phyloP scores from a whole-genome alignment of 2,113 vertebrate genomes.

The Pteronura brasiliensis region DNA sequence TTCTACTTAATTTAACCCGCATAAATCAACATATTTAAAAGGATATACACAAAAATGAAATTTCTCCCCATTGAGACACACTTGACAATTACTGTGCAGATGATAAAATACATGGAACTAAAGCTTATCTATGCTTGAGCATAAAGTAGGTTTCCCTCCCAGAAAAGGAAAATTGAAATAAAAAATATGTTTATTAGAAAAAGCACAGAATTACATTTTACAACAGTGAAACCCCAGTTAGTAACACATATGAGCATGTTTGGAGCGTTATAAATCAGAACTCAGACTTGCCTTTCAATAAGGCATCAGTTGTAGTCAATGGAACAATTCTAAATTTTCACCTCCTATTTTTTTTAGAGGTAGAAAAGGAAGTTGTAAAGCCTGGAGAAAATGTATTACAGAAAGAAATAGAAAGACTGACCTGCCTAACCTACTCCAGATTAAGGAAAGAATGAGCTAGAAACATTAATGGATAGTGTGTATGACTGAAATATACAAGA shows the following conservation, averaged over 20 bases:
- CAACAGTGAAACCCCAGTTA: not conserved
- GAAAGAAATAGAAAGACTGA: slow-evolving; percentile 71
- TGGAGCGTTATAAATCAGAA: slow-evolving; percentile 43
- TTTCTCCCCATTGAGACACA: slow-evolving; percentile 40
- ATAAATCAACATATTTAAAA: slow-evolving; percentile 66
- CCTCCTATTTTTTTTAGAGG: not conserved
- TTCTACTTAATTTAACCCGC: slow-evolving; percentile 56
- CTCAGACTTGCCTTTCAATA: slow-evolving; percentile 69
- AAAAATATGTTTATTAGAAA: slow-evolving; percentile 54
- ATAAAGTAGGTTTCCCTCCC: not conserved
- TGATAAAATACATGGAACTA: slow-evolving; percentile 40
- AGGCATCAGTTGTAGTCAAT: slow-evolving; percentile 12
- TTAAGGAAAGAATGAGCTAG: slow-evolving; percentile 46
- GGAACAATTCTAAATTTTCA: slow-evolving; percentile 64
- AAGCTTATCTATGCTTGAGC: not conserved
- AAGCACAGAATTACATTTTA: slow-evolving; percentile 14
- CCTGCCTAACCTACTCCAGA: slow-evolving; percentile 58
- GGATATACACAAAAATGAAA: slow-evolving; percentile 27
- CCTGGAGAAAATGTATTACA: slow-evolving; percentile 64
- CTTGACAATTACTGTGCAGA: slow-evolving; percentile 41
- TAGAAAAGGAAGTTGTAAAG: slow-evolving; percentile 51
- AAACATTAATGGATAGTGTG: slow-evolving; percentile 26
- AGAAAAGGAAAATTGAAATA: slow-evolving; percentile 30
- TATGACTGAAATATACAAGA: slow-evolving; percentile 40
- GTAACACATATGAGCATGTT: slow-evolving; percentile 18